phyloP scores from a whole-genome alignment of 2,888 invertebrate species.

The Noctua janthe region DNA sequence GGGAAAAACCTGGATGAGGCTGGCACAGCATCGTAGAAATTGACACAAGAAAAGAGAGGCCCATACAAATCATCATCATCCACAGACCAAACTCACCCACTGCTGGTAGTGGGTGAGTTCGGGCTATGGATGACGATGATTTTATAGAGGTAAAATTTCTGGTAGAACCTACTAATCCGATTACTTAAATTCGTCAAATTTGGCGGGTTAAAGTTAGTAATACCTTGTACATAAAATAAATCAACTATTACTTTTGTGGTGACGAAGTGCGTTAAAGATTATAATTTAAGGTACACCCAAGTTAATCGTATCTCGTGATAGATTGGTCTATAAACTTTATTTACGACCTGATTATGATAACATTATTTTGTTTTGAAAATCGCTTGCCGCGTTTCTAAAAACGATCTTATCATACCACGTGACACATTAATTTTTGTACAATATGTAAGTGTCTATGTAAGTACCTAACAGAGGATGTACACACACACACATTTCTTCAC shows the following conservation, averaged over 20 bases:
- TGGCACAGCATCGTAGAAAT: too few species aligned
- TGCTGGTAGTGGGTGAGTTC: too few species aligned
- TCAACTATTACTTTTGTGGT: background rate
- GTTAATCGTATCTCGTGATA: slow-evolving; percentile 1
- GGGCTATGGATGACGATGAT: too few species aligned
- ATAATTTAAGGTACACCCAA: background rate
- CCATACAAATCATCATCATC: too few species aligned
- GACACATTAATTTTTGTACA: too few species aligned
- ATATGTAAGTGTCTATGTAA: too few species aligned
- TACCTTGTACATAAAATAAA: background rate
- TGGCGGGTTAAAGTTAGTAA: background rate
- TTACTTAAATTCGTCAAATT: background rate
- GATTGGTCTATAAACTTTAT: slow-evolving; percentile 8
- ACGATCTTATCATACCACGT: too few species aligned
- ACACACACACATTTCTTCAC: too few species aligned
- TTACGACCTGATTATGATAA: slow-evolving; percentile 13
- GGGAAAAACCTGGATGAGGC: too few species aligned
- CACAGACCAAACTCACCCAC: too few species aligned
- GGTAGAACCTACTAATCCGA: background rate
- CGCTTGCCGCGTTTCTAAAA: too few species aligned
- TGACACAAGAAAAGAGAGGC: too few species aligned
- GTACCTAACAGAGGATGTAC: background rate
- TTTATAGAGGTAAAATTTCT: background rate
- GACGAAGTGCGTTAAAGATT: slow-evolving; percentile 2
- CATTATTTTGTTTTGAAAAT: background rate